These are phyloP conservation scores for Karalla daura DNA, from an alignment of 2,797 vertebrate genomes.

Conservation along the genomic window DNA sequence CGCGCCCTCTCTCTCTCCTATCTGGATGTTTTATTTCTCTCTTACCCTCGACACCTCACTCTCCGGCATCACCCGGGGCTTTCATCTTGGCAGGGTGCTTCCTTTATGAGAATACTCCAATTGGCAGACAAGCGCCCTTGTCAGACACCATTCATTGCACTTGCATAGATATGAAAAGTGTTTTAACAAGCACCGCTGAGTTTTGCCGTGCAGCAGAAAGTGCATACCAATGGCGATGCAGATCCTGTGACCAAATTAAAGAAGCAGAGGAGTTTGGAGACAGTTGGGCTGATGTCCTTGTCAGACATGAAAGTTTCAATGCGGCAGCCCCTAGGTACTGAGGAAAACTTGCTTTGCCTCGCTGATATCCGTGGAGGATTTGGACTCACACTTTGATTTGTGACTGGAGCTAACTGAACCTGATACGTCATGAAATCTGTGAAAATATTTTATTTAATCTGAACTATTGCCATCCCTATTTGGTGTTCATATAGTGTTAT, in stretches of 20 bases:
- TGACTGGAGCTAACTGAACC: slow-evolving; percentile 11
- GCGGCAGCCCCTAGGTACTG: slow-evolving; percentile 17
- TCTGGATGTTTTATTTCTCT: slow-evolving; percentile 57
- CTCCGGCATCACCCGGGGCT: slow-evolving; percentile 67
- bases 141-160: slow-evolving; percentile 80
- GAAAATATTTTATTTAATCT: slow-evolving; percentile 17
- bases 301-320: slow-evolving; percentile 48
- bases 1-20: slow-evolving; percentile 8
- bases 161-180: slow-evolving; percentile 78
- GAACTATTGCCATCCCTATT: not conserved
- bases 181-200: slow-evolving; percentile 76
- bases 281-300: slow-evolving; percentile 52
- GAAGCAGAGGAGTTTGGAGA: slow-evolving; percentile 45
- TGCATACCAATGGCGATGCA: slow-evolving; percentile 59
- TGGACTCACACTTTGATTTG: slow-evolving; percentile 8
- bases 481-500: slow-evolving; percentile 21
- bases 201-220: slow-evolving; percentile 57
- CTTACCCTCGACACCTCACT: slow-evolving; percentile 57
- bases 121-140: slow-evolving; percentile 79
- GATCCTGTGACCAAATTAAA: slow-evolving; percentile 69
- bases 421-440: slow-evolving; percentile 6
- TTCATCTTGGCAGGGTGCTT: slow-evolving; percentile 78
- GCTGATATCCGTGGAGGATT: slow-evolving; percentile 27
- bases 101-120: slow-evolving; percentile 76
- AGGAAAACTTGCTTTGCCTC: slow-evolving; percentile 27